Conservation (phyloP, 2,888 invertebrate genomes). For the Dusona sp. region DNA sequence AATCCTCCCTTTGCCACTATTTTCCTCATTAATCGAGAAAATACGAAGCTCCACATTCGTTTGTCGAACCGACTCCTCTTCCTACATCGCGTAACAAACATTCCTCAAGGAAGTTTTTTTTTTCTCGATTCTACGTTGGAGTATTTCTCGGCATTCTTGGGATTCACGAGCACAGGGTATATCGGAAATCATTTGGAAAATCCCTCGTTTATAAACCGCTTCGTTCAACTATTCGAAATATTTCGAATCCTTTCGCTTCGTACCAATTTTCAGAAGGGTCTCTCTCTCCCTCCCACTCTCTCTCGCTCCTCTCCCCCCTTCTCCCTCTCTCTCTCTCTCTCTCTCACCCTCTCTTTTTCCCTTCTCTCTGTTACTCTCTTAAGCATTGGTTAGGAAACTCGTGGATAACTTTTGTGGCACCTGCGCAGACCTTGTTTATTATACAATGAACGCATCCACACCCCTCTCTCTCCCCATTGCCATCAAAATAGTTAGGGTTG, state of each 20-base stretch:
- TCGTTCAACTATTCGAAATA: constrained; percentile 54
- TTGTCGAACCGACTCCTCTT: constrained; percentile 44
- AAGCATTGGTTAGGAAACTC: constrained; percentile 53
- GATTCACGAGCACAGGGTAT: constrained; percentile 50
- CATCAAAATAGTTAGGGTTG: constrained; percentile 48
- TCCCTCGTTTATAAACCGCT: constrained; percentile 9
- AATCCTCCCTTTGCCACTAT: constrained; percentile 14
- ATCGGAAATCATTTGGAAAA: constrained; percentile 58
- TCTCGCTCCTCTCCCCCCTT: background rate
- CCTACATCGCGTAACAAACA: constrained; percentile 44
- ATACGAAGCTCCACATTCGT: constrained; percentile 17
- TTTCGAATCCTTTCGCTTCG: constrained; percentile 34
- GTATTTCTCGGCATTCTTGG: constrained; percentile 48
- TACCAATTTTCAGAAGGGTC: constrained; percentile 31
- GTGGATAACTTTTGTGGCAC: constrained; percentile 64
- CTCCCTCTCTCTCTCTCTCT: background rate
- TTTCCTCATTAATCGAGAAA: constrained; percentile 44
- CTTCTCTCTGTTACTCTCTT: background rate
- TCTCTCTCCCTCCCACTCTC: background rate
- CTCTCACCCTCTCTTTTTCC: background rate
- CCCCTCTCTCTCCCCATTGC: constrained; percentile 2
- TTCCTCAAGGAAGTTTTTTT: constrained; percentile 41
- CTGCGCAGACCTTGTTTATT: constrained; percentile 64
- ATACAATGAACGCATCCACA: constrained; percentile 33
- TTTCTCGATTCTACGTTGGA: background rate